Conservation (phyloP, 2,797 vertebrate genomes). For the Chaenodraco wilsoni region DNA sequence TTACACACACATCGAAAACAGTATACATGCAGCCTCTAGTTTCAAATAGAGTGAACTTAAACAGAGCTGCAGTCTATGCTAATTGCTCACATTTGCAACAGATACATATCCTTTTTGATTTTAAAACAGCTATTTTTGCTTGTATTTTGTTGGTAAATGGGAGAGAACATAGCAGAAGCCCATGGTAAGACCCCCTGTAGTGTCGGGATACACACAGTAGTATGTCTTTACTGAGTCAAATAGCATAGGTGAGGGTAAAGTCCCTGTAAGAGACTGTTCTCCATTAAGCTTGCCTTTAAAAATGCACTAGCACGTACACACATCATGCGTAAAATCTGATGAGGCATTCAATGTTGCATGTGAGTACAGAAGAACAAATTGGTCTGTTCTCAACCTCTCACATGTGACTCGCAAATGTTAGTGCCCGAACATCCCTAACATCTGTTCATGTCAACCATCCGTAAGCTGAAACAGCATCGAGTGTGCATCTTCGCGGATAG, state of each 20-base stretch:
- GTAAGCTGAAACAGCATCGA: slow-evolving; percentile 53
- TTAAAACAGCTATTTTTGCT: slow-evolving; percentile 39
- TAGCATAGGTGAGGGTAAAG: slow-evolving; percentile 39
- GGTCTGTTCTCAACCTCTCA: slow-evolving; percentile 52
- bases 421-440: slow-evolving; percentile 61
- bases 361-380: slow-evolving; percentile 51
- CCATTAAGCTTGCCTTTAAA: slow-evolving; percentile 18
- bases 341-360: slow-evolving; percentile 64
- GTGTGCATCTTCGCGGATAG: slow-evolving; percentile 42
- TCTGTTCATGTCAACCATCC: slow-evolving; percentile 73
- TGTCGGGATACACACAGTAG: slow-evolving; percentile 19
- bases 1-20: slow-evolving; percentile 6
- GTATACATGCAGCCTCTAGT: slow-evolving; percentile 10
- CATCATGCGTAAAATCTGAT: slow-evolving; percentile 48
- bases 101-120: slow-evolving; percentile 24
- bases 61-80: slow-evolving; percentile 35
- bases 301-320: slow-evolving; percentile 24
- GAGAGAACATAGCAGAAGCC: slow-evolving; percentile 33
- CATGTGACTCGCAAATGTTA: slow-evolving; percentile 51
- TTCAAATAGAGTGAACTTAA: slow-evolving; percentile 16
- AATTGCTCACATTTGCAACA: slow-evolving; percentile 21
- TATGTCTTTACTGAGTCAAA: slow-evolving; percentile 28
- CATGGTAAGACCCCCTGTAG: slow-evolving; percentile 48
- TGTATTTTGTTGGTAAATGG: slow-evolving; percentile 38
- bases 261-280: slow-evolving; percentile 45